Evolutionary conservation across 2,888 invertebrate genomes (phyloP).

Genomic region (Coecobrya sp.): DNA sequence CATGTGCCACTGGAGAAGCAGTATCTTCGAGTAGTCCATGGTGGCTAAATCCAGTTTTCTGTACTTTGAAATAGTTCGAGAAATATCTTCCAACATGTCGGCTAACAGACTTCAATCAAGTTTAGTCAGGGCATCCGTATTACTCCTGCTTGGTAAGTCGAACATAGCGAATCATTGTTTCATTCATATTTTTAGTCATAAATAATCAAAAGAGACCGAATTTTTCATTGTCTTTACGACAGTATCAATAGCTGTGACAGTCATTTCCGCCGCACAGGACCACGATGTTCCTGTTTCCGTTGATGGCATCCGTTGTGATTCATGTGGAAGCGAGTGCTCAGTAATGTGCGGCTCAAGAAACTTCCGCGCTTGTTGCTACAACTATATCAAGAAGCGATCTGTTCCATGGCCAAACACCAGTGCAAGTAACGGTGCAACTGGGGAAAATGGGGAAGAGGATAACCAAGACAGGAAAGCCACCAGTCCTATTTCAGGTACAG

Average conservation of each 20-base stretch:
- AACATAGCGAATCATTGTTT: background rate
- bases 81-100: conserved; percentile 20
- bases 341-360: conserved; percentile 91
- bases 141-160: conserved; percentile 26
- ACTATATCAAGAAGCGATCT: conserved; percentile 90
- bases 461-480: conserved; percentile 31
- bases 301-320: conserved; percentile 90
- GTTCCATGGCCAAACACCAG: conserved; percentile 50
- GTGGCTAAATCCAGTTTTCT: background rate
- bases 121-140: background rate
- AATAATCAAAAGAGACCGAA: background rate
- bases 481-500: conserved; percentile 13
- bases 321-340: conserved; percentile 91
- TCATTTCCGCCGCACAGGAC: conserved; percentile 54
- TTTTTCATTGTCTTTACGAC: background rate
- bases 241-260: conserved; percentile 59
- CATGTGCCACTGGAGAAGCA: background rate
- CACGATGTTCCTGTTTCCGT: conserved; percentile 67
- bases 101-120: background rate
- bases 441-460: conserved; percentile 34
- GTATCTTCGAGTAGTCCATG: background rate
- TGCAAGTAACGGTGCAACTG: background rate
- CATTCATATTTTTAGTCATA: background rate
- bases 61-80: background rate
- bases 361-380: conserved; percentile 92